Conservation (phyloP, 1,140 invertebrate species). For the Acyrthosiphon pisum region DNA sequence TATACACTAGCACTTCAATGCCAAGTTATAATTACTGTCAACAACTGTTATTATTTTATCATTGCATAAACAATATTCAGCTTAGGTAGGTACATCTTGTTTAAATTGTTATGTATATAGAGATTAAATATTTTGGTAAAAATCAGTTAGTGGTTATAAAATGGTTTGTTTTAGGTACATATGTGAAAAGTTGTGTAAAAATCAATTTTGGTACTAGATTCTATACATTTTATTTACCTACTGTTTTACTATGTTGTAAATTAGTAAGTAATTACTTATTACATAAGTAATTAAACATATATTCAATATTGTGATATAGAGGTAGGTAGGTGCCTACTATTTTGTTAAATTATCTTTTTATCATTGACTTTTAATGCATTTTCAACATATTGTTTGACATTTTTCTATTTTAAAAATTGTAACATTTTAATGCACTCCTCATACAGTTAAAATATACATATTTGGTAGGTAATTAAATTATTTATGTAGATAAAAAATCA, state of each 20-base stretch:
- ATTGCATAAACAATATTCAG: conserved; percentile 15
- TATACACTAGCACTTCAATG: neutral
- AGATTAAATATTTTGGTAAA: neutral
- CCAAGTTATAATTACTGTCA: neutral
- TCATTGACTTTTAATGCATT: neutral
- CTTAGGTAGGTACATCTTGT: neutral
- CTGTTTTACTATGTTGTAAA: neutral
- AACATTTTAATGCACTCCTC: neutral
- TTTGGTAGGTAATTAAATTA: neutral
- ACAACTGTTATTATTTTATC: conserved; percentile 21
- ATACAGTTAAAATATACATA: neutral
- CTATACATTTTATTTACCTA: too few species aligned
- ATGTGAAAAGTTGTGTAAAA: neutral
- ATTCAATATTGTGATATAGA: too few species aligned
- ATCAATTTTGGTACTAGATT: neutral
- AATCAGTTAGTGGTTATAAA: neutral
- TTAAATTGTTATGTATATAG: neutral
- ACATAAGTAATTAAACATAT: neutral
- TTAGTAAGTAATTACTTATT: too few species aligned
- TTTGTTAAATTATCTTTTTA: neutral
- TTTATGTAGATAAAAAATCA: neutral
- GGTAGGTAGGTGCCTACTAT: too few species aligned
- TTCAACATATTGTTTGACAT: neutral
- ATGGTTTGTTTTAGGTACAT: neutral
- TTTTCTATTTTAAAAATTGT: neutral